Evolutionary conservation across 2,888 invertebrate genomes (phyloP).

Genomic region (Leptopilina syphax): DNA sequence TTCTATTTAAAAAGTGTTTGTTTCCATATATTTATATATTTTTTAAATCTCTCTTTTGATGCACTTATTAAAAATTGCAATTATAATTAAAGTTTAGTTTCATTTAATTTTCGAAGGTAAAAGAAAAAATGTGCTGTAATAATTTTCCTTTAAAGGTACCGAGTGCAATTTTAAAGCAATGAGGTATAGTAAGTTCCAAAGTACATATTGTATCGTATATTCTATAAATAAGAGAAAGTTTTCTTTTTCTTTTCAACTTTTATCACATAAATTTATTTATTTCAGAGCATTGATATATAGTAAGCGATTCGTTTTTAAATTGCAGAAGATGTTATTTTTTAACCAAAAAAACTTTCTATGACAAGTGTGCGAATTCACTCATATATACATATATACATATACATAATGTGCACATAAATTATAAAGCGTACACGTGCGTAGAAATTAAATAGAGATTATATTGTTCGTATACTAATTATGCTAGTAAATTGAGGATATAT

Average conservation of each 20-base stretch:
- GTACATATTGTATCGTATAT: constrained; percentile 40
- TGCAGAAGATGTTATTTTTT: constrained; percentile 7
- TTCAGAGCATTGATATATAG: constrained; percentile 22
- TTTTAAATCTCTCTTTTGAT: too few species aligned
- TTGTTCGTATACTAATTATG: constrained; percentile 27
- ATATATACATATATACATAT: background rate
- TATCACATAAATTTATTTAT: constrained; percentile 21
- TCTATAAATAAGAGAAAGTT: constrained; percentile 3
- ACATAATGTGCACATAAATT: constrained; percentile 9
- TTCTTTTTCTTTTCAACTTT: background rate
- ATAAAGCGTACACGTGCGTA: constrained; percentile 15
- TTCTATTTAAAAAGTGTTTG: too few species aligned
- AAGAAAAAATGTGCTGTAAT: background rate
- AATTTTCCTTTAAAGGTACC: background rate
- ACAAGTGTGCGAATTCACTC: background rate
- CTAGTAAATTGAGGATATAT: constrained; percentile 31
- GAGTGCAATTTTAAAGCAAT: constrained; percentile 41
- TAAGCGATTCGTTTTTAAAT: background rate
- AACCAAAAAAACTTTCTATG: background rate
- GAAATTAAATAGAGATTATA: constrained; percentile 28
- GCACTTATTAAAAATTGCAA: too few species aligned
- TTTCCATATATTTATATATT: too few species aligned
- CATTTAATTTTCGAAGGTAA: background rate
- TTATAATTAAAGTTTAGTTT: too few species aligned
- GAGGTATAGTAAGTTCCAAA: constrained; percentile 51